These are phyloP conservation scores for Takifugu ocellatus DNA, from an alignment of 2,797 vertebrate genomes.

Conservation along the genomic window DNA sequence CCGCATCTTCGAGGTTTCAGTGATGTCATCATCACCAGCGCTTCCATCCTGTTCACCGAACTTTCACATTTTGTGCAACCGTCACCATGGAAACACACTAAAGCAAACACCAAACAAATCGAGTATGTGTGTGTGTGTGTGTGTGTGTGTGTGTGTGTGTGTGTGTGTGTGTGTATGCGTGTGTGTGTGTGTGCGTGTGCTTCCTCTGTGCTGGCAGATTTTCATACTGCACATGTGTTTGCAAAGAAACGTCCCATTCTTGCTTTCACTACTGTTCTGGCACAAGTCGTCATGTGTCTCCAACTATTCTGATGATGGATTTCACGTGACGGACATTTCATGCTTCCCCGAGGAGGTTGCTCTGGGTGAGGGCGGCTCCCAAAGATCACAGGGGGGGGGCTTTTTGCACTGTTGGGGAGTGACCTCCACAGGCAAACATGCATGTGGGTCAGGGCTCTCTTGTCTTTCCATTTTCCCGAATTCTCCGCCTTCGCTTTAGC, in stretches of 20 bases:
- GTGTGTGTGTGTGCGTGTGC: neutral
- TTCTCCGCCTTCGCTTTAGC: neutral
- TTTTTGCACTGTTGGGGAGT: neutral
- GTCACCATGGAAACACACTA: slow-evolving; percentile 22
- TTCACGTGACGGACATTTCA: neutral
- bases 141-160: neutral
- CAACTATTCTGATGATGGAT: neutral
- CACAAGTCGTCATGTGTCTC: neutral
- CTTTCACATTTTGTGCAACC: slow-evolving; percentile 3
- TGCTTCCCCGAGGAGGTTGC: neutral
- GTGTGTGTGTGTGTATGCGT: too few relatives aligned
- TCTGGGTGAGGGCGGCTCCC: neutral
- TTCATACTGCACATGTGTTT: neutral
- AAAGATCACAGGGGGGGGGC: slow-evolving; percentile 3
- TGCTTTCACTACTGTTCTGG: neutral
- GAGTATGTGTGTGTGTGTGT: too few relatives aligned
- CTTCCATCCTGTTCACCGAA: slow-evolving; percentile 7
- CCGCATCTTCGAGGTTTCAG: too few relatives aligned
- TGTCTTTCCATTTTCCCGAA: slow-evolving; percentile 4
- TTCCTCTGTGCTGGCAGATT: neutral
- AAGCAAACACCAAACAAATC: slow-evolving; percentile 20
- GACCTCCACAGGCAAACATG: neutral
- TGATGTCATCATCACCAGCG: too few relatives aligned
- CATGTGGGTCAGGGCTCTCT: neutral
- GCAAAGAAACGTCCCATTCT: neutral